These are phyloP conservation scores for Limnephilus auricula DNA, from an alignment of 2,888 invertebrate genomes.

Conservation along the genomic window DNA sequence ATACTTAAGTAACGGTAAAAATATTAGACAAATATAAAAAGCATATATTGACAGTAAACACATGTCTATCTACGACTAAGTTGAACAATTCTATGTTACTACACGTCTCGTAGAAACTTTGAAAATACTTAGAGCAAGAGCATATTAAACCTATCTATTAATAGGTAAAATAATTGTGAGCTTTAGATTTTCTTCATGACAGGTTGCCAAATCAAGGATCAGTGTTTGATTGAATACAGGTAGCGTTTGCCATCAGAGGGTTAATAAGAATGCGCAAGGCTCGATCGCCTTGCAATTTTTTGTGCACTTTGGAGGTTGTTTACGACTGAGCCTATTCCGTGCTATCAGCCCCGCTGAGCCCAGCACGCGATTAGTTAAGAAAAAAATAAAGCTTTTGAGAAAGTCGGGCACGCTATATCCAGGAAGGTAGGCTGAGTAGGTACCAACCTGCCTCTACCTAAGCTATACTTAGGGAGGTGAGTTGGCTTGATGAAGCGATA, in stretches of 20 bases:
- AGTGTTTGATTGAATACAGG: background rate
- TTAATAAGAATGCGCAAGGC: constrained; percentile 11
- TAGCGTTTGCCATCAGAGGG: background rate
- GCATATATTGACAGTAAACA: too few species aligned
- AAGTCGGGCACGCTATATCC: constrained; percentile 39
- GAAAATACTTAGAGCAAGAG: too few species aligned
- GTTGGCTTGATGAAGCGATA: constrained; percentile 47
- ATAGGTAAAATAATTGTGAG: background rate
- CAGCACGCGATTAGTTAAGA: constrained; percentile 39
- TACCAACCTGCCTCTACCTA: background rate
- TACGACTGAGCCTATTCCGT: constrained; percentile 38
- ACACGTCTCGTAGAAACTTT: too few species aligned
- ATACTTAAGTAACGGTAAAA: too few species aligned
- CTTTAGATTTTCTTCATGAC: background rate
- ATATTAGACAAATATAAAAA: too few species aligned
- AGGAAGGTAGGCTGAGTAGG: background rate
- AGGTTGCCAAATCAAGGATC: background rate
- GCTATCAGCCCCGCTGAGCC: background rate
- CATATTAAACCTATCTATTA: too few species aligned
- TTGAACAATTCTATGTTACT: too few species aligned
- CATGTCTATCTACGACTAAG: too few species aligned
- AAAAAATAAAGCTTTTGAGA: constrained; percentile 35
- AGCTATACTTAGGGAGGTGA: constrained; percentile 22
- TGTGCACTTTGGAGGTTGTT: constrained; percentile 41
- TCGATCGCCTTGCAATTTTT: constrained; percentile 34